A percentile compares a stretch with the other conserved stretches of the same genome.
Evolutionary conservation across 1,140 invertebrate species (phyloP).

Genomic region (Cephus cinctus): DNA sequence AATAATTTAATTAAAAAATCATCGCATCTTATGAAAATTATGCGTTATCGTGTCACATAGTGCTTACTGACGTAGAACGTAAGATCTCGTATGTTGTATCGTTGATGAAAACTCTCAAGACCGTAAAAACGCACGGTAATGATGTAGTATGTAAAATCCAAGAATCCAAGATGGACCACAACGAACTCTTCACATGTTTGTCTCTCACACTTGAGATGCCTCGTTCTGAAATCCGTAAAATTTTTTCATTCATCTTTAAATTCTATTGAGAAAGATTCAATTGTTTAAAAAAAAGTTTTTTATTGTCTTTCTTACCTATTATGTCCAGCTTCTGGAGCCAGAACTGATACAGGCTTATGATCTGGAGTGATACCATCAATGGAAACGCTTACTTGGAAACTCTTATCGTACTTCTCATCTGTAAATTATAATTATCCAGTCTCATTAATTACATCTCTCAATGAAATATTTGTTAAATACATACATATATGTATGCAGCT

Average conservation of each 20-base stretch:
- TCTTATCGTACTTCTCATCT: constrained; percentile 87
- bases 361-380: constrained; percentile 77
- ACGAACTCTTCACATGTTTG: constrained; percentile 86
- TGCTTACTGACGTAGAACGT: constrained; percentile 83
- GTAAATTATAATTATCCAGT: constrained; percentile 34
- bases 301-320: constrained; percentile 61
- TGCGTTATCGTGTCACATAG: constrained; percentile 19
- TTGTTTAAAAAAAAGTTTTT: constrained; percentile 2
- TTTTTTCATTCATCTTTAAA: constrained; percentile 11
- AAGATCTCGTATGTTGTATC: constrained; percentile 81
- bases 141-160: constrained; percentile 86
- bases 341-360: constrained; percentile 66
- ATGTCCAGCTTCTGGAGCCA: constrained; percentile 63
- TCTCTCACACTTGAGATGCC: constrained; percentile 78
- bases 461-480: constrained; percentile 1
- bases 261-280: not conserved
- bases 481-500: no score
- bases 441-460: constrained; percentile 2
- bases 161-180: constrained; percentile 84
- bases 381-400: constrained; percentile 78
- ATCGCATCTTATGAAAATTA: not conserved
- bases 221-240: constrained; percentile 59
- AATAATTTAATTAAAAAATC: no score
- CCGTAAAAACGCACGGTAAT: constrained; percentile 83
- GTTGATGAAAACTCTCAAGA: constrained; percentile 78